Base-by-base conservation (phyloP, 2,888 invertebrate genomes). In the Zele albiditarsus region DNA sequence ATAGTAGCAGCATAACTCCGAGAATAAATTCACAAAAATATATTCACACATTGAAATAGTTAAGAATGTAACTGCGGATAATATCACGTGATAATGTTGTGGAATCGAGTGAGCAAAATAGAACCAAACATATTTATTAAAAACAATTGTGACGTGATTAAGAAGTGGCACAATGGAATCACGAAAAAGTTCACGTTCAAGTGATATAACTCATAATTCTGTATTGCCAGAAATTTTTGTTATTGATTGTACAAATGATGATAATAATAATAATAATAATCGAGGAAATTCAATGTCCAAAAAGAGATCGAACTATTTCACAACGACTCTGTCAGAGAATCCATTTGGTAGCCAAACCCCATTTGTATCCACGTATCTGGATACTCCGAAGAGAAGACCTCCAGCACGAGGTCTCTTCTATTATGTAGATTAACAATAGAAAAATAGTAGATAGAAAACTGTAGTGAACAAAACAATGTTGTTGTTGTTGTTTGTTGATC, bases 161-260 rank as follows among this genome's bases (percentile, higher is more conserved):
- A 23, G n/a, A 10, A n/a, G 31, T 57, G 23, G 25, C 38, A 49
- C 38, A 70, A 74, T 74, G 38, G 65, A 53, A 70, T 74, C 70
- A 66, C 38, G 8, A 53, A 65, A 16, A 74, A 65, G 65, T 53
- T 57, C 42, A 53, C 70, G 65, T 57, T 23, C 65, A 57, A 53
- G 49, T 23, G 31, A 63, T 49, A 20, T n/a, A 69, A 20, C 49
- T 25, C 49, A 53, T 12, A 25, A 27, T 53, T 49, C 42, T 8
- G 20, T 38, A 8, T 53, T 74, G 3, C 79, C 78, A 12, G 73
- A 80, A 20, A 67, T 83, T 60, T 85, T 84, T 46, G 76, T 81
- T 58, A 79, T 85, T 62, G 79, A 82, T 63, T 80, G 79, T 67
- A 75, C 73, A 3, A 81, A 23, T 27, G 62, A 75, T 67, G 68